Percentiles rank a stretch among this genome's conserved stretches.
Evolutionary conservation across 2,888 invertebrate species (phyloP).

Genomic region (Pristionchus exspectatus): DNA sequence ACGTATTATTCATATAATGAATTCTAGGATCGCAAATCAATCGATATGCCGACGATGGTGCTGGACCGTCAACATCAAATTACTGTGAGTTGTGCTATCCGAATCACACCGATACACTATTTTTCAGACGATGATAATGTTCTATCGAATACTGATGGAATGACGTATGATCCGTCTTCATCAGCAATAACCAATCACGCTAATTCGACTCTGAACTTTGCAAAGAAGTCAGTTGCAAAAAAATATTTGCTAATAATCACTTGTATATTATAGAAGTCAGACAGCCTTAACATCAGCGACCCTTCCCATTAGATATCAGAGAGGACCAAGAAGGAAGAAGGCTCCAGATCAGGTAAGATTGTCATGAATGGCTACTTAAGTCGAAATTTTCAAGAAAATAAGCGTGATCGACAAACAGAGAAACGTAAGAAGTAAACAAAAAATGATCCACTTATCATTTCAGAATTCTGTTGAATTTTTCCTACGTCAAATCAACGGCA

Average conservation of each 20-base stretch:
- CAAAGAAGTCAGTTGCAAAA: background rate
- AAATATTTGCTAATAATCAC: background rate
- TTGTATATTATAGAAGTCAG: background rate
- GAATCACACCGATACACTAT: background rate
- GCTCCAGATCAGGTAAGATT: background rate
- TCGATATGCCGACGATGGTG: background rate
- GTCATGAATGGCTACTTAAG: too few species aligned
- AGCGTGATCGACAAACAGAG: too few species aligned
- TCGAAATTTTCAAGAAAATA: background rate
- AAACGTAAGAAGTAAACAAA: background rate
- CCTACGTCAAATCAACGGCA: background rate
- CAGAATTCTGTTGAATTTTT: conserved; percentile 17
- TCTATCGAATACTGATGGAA: background rate
- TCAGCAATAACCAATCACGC: background rate
- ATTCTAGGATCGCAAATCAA: background rate
- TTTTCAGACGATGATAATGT: background rate
- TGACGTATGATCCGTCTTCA: background rate
- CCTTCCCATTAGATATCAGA: background rate
- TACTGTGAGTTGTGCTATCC: background rate
- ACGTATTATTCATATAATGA: background rate
- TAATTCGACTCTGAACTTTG: background rate
- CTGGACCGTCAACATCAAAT: background rate
- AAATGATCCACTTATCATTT: background rate
- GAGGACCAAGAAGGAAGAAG: conserved; percentile 16
- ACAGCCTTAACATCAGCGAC: background rate